A percentile compares a stretch with the other conserved stretches of the same genome.
These are phyloP conservation scores for Brachionus koreanus DNA, from an alignment of 1,140 invertebrate genomes.

Conservation along the genomic window DNA sequence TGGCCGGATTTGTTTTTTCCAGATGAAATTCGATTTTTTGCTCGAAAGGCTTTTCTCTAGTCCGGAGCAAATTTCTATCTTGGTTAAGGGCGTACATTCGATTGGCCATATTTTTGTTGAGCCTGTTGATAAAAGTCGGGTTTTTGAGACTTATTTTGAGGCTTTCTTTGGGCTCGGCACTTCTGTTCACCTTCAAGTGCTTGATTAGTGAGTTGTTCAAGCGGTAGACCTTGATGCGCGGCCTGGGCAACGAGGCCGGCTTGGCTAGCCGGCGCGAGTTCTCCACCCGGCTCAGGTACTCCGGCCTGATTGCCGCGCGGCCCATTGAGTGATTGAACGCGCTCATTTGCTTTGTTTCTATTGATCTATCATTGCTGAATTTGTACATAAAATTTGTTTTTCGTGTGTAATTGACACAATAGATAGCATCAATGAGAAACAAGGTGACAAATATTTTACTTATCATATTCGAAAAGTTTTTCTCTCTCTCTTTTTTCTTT, in stretches of 20 bases:
- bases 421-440: background rate
- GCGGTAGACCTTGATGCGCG: constrained; percentile 5
- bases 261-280: background rate
- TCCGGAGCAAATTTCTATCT: background rate
- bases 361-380: background rate
- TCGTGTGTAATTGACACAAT: background rate
- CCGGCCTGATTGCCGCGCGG: background rate
- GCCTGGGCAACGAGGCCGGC: background rate
- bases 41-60: background rate
- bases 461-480: background rate
- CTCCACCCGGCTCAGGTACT: background rate
- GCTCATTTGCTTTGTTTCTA: background rate
- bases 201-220: background rate
- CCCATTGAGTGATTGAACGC: background rate
- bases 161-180: background rate
- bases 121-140: background rate
- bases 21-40: background rate
- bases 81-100: background rate
- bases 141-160: background rate
- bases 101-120: background rate
- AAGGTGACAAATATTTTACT: background rate
- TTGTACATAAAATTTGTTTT: background rate
- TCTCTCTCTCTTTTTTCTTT: background rate
- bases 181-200: background rate
- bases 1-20: background rate